phyloP scores from a whole-genome alignment of 2,888 invertebrate genomes.

The Itoplectis maculator region DNA sequence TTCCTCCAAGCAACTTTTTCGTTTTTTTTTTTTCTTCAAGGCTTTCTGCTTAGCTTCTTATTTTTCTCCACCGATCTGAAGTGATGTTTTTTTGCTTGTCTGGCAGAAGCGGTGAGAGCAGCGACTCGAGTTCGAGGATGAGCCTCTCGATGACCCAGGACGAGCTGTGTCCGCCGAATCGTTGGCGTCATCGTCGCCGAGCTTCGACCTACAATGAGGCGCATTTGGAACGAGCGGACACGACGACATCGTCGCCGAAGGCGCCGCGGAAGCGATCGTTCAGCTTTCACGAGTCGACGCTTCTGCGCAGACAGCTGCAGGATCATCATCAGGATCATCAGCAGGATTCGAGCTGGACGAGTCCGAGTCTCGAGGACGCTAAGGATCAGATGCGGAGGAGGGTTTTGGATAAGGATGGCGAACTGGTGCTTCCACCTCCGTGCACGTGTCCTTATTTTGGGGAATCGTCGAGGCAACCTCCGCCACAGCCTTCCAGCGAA shows the following conservation, averaged over 20 bases:
- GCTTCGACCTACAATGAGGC: conserved; percentile 86
- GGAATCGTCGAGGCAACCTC: conserved; percentile 87
- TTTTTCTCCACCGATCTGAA: neutral
- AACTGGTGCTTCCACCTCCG: conserved; percentile 89
- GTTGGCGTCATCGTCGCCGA: conserved; percentile 80
- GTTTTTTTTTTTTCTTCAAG: conserved; percentile 9
- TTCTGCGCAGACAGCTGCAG: conserved; percentile 67
- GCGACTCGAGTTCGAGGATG: conserved; percentile 76
- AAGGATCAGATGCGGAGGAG: conserved; percentile 82
- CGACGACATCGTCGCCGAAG: conserved; percentile 82
- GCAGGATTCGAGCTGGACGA: conserved; percentile 64
- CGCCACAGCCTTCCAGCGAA: conserved; percentile 84
- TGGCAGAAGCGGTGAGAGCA: conserved; percentile 76
- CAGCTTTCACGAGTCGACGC: conserved; percentile 85
- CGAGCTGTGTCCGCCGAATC: conserved; percentile 70
- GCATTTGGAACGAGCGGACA: conserved; percentile 82
- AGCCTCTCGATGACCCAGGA: conserved; percentile 73
- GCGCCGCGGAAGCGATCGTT: conserved; percentile 84
- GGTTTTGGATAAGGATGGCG: conserved; percentile 81
- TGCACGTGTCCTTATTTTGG: conserved; percentile 94
- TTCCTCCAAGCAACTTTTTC: neutral
- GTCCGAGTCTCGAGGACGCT: conserved; percentile 59
- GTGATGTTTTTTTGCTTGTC: no score
- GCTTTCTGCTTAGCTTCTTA: neutral
- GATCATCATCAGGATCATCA: no score